Conservation (phyloP, 2,113 vertebrate species). For the Corythoichthys haematopterus region DNA sequence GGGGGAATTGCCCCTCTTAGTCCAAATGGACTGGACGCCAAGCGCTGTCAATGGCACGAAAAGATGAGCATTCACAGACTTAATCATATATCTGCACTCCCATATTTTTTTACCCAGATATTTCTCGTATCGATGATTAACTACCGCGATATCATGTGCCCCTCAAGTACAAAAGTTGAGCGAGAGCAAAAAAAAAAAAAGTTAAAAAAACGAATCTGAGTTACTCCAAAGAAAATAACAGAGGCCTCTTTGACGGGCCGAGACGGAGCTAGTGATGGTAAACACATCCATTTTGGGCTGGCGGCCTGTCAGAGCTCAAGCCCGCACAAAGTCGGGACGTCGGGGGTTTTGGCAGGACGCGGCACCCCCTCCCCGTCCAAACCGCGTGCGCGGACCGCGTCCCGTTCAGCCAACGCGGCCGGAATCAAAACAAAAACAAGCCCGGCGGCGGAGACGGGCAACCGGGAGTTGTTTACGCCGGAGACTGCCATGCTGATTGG, state of each 20-base stretch:
- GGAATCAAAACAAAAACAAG: slow-evolving; percentile 64
- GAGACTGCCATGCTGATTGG: neutral
- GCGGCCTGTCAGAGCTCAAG: slow-evolving; percentile 34
- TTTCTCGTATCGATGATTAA: too few relatives aligned
- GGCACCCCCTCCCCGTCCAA: slow-evolving; percentile 31
- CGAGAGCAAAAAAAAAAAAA: neutral
- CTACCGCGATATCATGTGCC: neutral
- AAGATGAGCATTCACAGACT: too few relatives aligned
- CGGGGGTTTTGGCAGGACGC: slow-evolving; percentile 55
- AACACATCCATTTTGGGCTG: slow-evolving; percentile 55
- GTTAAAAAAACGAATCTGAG: slow-evolving; percentile 18
- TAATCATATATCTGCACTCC: too few relatives aligned
- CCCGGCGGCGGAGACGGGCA: slow-evolving; percentile 36
- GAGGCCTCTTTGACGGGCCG: slow-evolving; percentile 17
- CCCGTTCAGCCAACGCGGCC: slow-evolving; percentile 27
- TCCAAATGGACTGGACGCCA: too few relatives aligned
- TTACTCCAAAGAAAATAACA: slow-evolving; percentile 31
- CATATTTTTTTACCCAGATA: too few relatives aligned
- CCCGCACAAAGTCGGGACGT: slow-evolving; percentile 50
- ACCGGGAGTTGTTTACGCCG: slow-evolving; percentile 48
- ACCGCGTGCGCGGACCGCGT: slow-evolving; percentile 9
- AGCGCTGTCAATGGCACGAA: too few relatives aligned
- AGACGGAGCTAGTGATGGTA: slow-evolving; percentile 28
- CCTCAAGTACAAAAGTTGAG: neutral
- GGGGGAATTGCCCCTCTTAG: too few relatives aligned